These are phyloP conservation scores for Leptopilina drosophilae DNA, from an alignment of 2,888 invertebrate genomes.

Conservation along the genomic window DNA sequence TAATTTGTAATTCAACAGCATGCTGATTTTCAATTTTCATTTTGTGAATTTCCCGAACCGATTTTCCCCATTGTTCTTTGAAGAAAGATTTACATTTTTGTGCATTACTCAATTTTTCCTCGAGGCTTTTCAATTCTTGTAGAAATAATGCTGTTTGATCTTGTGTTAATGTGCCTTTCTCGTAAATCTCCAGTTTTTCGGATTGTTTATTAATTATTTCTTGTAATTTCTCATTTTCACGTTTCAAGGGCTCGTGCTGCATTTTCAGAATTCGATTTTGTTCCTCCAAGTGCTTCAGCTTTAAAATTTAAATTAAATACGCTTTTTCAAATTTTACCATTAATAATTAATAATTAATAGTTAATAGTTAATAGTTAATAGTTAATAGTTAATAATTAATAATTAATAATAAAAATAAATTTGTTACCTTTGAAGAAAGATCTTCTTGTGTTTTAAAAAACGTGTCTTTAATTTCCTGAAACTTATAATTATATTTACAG, in stretches of 20 bases:
- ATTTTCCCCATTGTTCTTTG: constrained; percentile 86
- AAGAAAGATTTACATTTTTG: constrained; percentile 85
- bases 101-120: constrained; percentile 82
- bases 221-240: constrained; percentile 67
- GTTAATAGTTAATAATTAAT: too few relatives aligned
- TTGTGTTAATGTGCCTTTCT: constrained; percentile 81
- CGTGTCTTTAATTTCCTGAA: constrained; percentile 80
- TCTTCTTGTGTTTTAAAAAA: constrained; percentile 81
- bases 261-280: constrained; percentile 64
- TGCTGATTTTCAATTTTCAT: constrained; percentile 80
- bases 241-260: constrained; percentile 65
- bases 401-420: background rate
- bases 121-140: constrained; percentile 82
- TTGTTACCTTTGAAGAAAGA: constrained; percentile 78
- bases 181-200: constrained; percentile 67
- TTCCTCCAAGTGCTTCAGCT: constrained; percentile 65
- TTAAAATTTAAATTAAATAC: constrained; percentile 41
- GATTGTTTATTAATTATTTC: constrained; percentile 62
- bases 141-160: constrained; percentile 84
- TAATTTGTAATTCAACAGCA: constrained; percentile 78
- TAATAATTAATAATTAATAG: too few relatives aligned
- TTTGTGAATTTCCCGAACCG: constrained; percentile 83
- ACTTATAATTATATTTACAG: constrained; percentile 80
- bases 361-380: too few relatives aligned
- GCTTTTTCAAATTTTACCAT: background rate